Conservation (phyloP, 2,797 vertebrate species). For the Anguilla marmorata region DNA sequence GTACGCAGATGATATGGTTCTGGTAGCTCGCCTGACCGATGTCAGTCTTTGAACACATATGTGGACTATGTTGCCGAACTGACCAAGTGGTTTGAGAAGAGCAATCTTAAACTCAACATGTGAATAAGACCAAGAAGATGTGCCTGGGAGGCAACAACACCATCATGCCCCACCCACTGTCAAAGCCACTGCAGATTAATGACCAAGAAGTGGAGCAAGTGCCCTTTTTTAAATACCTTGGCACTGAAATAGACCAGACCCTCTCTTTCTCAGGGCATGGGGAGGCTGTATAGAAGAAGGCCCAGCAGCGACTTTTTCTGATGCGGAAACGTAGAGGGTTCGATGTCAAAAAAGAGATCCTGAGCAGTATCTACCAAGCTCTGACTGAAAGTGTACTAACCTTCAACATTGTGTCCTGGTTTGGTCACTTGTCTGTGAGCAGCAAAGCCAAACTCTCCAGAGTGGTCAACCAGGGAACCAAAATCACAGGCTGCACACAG, state of each 20-base stretch:
- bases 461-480: no score
- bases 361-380: neutral
- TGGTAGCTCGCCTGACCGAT: neutral
- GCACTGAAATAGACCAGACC: no score
- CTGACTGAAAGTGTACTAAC: no score
- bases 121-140: neutral
- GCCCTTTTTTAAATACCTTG: no score
- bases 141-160: neutral
- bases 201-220: no score
- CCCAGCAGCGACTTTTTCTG: neutral
- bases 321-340: neutral
- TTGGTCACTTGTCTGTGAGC: no score
- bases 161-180: no score
- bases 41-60: neutral
- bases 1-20: neutral
- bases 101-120: neutral
- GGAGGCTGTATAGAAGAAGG: no score
- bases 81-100: neutral
- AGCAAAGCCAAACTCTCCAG: no score
- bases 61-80: neutral
- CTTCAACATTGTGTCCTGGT: no score
- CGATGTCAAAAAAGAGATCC: neutral
- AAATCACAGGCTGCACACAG: neutral
- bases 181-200: no score
- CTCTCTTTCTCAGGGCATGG: no score